A percentile compares a stretch with the other conserved stretches of the same genome.
Conservation (phyloP, 2,113 vertebrate species). For the Sitta europaea region DNA sequence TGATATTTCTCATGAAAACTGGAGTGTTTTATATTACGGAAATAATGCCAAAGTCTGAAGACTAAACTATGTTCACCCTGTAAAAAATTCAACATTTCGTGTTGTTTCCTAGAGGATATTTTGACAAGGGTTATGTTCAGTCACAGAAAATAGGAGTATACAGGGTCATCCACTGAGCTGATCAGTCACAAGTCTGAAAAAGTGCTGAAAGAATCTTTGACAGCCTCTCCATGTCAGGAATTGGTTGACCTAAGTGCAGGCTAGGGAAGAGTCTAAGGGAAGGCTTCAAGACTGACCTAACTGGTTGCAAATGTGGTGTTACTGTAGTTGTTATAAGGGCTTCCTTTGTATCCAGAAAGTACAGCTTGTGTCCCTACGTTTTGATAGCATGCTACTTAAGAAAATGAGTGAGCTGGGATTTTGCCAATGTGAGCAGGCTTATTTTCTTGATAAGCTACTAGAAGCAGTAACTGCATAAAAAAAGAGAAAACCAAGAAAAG, state of each 20-base stretch:
- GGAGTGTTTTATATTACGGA: background rate
- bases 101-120: background rate
- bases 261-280: background rate
- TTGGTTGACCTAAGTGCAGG: background rate
- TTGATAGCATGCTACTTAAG: background rate
- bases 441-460: conserved; percentile 24
- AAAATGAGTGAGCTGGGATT: background rate
- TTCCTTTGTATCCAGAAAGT: conserved; percentile 20
- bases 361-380: background rate
- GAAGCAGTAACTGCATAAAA: background rate
- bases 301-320: background rate
- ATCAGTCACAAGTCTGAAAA: background rate
- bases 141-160: background rate
- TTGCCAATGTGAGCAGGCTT: conserved; percentile 17
- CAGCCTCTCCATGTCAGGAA: background rate
- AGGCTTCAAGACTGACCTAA: background rate
- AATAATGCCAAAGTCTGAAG: background rate
- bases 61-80: background rate
- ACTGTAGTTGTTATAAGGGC: background rate
- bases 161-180: background rate
- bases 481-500: background rate
- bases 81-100: background rate
- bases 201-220: background rate
- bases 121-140: background rate
- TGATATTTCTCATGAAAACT: background rate